These are phyloP conservation scores for Leuciscus idus DNA, from an alignment of 2,113 vertebrate species.

Conservation along the genomic window DNA sequence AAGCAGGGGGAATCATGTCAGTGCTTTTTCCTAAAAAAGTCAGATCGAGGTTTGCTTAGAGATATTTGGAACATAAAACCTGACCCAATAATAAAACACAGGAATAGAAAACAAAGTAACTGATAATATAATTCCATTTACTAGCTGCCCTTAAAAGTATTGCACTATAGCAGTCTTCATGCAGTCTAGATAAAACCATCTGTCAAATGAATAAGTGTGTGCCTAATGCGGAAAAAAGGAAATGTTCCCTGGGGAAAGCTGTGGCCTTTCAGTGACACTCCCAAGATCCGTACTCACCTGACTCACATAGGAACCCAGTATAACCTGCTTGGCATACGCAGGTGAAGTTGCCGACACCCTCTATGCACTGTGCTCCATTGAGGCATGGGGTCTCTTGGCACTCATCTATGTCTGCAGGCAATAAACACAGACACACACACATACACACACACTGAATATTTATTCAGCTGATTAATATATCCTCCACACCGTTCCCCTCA, in stretches of 20 bases:
- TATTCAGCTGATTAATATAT: constrained; percentile 81
- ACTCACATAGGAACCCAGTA: constrained; percentile 76
- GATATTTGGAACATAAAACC: constrained; percentile 35
- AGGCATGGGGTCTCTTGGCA: constrained; percentile 73
- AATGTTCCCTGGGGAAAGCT: constrained; percentile 58
- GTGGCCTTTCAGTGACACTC: constrained; percentile 48
- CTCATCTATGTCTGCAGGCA: constrained; percentile 76
- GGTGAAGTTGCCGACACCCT: constrained; percentile 72
- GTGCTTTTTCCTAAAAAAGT: constrained; percentile 16
- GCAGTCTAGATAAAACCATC: constrained; percentile 57
- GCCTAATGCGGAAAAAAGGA: constrained; percentile 67
- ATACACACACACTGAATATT: constrained; percentile 67
- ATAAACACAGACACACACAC: constrained; percentile 49
- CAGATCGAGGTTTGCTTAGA: not conserved
- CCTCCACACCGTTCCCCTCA: constrained; percentile 73
- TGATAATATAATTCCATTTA: constrained; percentile 44
- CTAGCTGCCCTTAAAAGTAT: constrained; percentile 38
- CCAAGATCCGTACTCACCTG: constrained; percentile 68
- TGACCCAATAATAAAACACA: constrained; percentile 32
- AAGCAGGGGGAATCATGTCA: constrained; percentile 22
- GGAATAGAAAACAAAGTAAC: constrained; percentile 5
- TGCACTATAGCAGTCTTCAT: constrained; percentile 11
- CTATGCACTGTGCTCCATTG: constrained; percentile 73
- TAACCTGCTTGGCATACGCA: constrained; percentile 75
- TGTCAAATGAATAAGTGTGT: constrained; percentile 62